Conservation (phyloP, 2,797 vertebrate species). For the Dendrocincla fuliginosa region DNA sequence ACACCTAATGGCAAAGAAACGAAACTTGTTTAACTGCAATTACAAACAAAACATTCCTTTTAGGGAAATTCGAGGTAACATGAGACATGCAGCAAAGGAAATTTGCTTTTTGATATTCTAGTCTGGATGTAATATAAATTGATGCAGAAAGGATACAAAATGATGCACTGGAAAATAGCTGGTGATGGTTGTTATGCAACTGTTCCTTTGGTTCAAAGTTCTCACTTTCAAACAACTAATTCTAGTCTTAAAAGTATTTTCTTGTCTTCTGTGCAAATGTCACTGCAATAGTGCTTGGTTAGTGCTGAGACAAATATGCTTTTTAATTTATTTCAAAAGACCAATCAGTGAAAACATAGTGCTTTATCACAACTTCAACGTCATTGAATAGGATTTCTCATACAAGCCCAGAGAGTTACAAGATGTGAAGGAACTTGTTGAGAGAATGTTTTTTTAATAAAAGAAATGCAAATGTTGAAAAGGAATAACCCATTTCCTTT, state of each 20-base stretch:
- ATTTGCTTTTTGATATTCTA: not conserved
- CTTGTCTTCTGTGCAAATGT: not conserved
- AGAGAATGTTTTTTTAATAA: not conserved
- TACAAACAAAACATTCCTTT: not conserved
- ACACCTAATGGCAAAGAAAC: conserved; percentile 67
- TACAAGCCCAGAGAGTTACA: not conserved
- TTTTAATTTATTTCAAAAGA: not conserved
- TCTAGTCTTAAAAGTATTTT: not conserved
- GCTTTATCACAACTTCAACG: not conserved
- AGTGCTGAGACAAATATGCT: not conserved
- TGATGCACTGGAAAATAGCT: not conserved
- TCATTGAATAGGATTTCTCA: not conserved
- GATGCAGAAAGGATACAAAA: not conserved
- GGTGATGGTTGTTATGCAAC: not conserved
- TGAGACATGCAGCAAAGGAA: not conserved
- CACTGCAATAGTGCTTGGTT: not conserved
- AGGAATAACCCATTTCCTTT: fast-evolving
- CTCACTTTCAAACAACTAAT: not conserved
- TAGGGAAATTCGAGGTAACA: not conserved
- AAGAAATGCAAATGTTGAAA: not conserved
- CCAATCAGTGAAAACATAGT: not conserved
- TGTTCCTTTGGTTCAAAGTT: not conserved
- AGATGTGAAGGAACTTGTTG: not conserved
- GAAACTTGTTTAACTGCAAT: not conserved
- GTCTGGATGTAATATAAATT: not conserved